Evolutionary conservation across 1,140 invertebrate genomes (phyloP).

Genomic region (Pissodes strobi): DNA sequence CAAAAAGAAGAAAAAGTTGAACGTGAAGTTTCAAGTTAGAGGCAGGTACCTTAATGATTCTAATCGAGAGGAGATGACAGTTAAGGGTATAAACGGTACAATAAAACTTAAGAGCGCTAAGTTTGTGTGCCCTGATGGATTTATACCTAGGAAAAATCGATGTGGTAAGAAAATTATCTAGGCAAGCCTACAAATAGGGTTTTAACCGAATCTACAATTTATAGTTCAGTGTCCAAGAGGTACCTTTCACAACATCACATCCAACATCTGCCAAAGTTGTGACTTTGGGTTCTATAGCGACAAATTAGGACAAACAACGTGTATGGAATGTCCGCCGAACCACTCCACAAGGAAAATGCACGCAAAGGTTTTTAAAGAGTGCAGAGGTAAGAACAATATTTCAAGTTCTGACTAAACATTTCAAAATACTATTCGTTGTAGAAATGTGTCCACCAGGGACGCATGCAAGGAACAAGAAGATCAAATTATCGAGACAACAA

Average conservation of each 20-base stretch:
- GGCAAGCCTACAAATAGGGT: not conserved
- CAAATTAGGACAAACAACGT: conserved; percentile 60
- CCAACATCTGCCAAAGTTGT: conserved; percentile 63
- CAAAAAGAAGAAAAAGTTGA: conserved; percentile 35
- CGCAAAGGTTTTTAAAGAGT: conserved; percentile 62
- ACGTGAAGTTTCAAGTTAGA: conserved; percentile 45
- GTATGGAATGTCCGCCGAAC: conserved; percentile 64
- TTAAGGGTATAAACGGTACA: conserved; percentile 32
- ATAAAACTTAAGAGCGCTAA: conserved; percentile 36
- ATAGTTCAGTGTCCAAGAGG: conserved; percentile 68
- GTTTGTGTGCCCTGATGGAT: conserved; percentile 46
- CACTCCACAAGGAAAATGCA: conserved; percentile 64
- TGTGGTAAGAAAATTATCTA: conserved; percentile 45
- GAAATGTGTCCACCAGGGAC: conserved; percentile 55
- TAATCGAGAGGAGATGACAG: conserved; percentile 11
- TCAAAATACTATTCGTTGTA: too few species aligned
- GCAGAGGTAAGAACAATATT: conserved; percentile 59
- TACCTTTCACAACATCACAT: conserved; percentile 65
- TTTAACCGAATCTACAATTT: conserved; percentile 17
- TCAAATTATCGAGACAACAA: conserved; percentile 39
- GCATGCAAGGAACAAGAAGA: conserved; percentile 46
- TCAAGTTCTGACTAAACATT: too few species aligned
- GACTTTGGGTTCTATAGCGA: conserved; percentile 66
- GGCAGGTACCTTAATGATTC: conserved; percentile 30
- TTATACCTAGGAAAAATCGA: conserved; percentile 47